Evolutionary conservation across 53 echinoderm and acorn worm genomes (phyloP), one percentile per base, ranked within the genome.

Genomic region (Arbacia lixula): DNA sequence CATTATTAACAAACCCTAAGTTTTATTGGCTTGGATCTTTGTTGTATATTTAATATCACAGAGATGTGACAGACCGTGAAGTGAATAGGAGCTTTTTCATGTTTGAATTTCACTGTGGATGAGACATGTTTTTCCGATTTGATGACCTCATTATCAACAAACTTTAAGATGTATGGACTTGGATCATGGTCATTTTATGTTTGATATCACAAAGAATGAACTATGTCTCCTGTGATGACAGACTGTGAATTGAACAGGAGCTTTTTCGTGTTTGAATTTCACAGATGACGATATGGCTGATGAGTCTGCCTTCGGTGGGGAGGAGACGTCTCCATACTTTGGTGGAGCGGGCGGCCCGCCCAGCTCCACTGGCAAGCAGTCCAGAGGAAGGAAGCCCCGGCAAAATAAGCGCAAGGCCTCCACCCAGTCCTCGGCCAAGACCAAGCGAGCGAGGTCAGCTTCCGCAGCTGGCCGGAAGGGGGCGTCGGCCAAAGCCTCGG

Each of bases 331-430:
- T 8, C 85, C 85, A 42, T 92, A 88, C 66, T 88, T 88, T 32
- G 67, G 68, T 68, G 51, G 61, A 55, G 31, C 6, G 5, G 67
- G 64, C 14, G 32, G 52, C 4, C 19, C 62, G 11, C 38, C 65
- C 31, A 60, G 34, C 29, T 36, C 78, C 10, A 51, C 78, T 30
- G 20, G 72, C 12, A 84, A 42, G 43, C 41, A 34, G 29, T 36
- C 37, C 21, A 38, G 46, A 16, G 38, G 37, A 58, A 20, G 82
- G 12, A 81, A 81, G 33, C 82, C 82, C 17, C 35, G 61, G 30
- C 55, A 73, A 11, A 62, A 87, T 10, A 95, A 95, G 69, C 84
- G 95, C 11, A 87, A 87, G 74, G 75, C 89, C 0, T 43, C 54
- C 24, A 73, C 60, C 62, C 63, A 42, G 42, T 80, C 69, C 54